These are phyloP conservation scores for Cephalopholis sonnerati DNA, from an alignment of 2,113 vertebrate species.

Conservation along the genomic window DNA sequence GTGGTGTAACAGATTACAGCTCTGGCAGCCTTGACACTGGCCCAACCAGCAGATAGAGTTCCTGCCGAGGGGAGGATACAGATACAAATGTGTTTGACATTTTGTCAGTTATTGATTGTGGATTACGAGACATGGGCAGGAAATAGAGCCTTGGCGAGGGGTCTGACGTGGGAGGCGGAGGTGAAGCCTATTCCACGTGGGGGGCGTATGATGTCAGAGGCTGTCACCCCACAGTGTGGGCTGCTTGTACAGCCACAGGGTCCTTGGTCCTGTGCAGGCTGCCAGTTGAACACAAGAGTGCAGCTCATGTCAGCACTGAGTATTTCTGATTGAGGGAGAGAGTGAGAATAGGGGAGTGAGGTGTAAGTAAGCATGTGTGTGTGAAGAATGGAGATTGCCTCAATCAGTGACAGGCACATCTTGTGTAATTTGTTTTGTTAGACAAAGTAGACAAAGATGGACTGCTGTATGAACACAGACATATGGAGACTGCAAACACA, in stretches of 20 bases:
- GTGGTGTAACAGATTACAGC: slow-evolving; percentile 36
- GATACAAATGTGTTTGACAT: slow-evolving; percentile 71
- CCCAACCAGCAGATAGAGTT: slow-evolving; percentile 41
- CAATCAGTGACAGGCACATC: too few relatives aligned
- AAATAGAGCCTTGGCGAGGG: slow-evolving; percentile 42
- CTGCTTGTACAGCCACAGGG: not conserved
- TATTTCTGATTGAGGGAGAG: not conserved
- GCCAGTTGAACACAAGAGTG: slow-evolving; percentile 4
- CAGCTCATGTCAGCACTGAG: not conserved
- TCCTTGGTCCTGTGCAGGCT: slow-evolving; percentile 11
- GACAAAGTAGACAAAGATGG: too few relatives aligned
- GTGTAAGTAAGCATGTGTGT: not conserved
- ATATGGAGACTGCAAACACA: too few relatives aligned
- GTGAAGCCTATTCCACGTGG: not conserved
- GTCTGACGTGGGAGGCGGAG: slow-evolving; percentile 28
- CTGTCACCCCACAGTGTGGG: slow-evolving; percentile 27
- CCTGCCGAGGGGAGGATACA: slow-evolving; percentile 36
- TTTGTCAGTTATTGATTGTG: slow-evolving; percentile 67
- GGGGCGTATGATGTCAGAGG: slow-evolving; percentile 36
- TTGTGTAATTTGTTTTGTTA: too few relatives aligned
- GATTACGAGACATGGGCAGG: slow-evolving; percentile 34
- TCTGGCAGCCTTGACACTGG: slow-evolving; percentile 47
- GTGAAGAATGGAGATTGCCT: too few relatives aligned
- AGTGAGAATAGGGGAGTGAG: not conserved
- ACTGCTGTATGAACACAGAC: too few relatives aligned